Conservation (phyloP, 2,113 vertebrate species). For the Pionites leucogaster region DNA sequence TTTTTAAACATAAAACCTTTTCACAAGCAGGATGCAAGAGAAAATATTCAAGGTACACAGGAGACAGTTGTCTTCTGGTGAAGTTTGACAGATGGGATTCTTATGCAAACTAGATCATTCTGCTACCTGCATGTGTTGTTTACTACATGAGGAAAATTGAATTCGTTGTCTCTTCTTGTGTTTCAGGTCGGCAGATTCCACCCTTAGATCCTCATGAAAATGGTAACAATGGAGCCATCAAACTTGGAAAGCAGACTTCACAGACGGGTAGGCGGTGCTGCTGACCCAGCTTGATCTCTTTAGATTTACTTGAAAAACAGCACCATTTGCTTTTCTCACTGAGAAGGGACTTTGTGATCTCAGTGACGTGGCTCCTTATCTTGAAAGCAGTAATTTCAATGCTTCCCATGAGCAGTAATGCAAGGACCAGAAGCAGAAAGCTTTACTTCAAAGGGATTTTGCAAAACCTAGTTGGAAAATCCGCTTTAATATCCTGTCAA, state of each 20-base stretch:
- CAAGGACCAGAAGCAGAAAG: slow-evolving; percentile 14
- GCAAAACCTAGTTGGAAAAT: slow-evolving; percentile 40
- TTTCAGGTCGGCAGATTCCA: slow-evolving; percentile 92
- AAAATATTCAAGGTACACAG: neutral
- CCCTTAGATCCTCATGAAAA: slow-evolving; percentile 89
- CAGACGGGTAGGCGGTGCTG: slow-evolving; percentile 85
- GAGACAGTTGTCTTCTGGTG: neutral
- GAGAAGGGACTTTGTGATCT: slow-evolving; percentile 19
- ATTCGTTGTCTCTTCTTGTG: neutral
- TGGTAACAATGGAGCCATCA: slow-evolving; percentile 86
- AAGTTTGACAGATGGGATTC: neutral
- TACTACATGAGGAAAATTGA: neutral
- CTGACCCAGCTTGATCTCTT: slow-evolving; percentile 69
- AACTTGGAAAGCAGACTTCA: slow-evolving; percentile 79
- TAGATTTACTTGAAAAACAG: slow-evolving; percentile 53
- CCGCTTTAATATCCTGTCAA: slow-evolving; percentile 19
- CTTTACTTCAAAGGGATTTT: slow-evolving; percentile 43
- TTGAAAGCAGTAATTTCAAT: slow-evolving; percentile 9
- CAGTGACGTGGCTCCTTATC: neutral
- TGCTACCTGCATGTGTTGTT: neutral
- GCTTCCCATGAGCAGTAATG: neutral
- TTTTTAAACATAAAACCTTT: neutral
- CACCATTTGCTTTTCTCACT: neutral
- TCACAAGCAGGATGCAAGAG: neutral
- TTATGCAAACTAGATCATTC: neutral